Percentiles rank a stretch among this genome's conserved stretches.
These are phyloP conservation scores for Triops cancriformis DNA, from an alignment of 1,140 invertebrate species.

Conservation along the genomic window DNA sequence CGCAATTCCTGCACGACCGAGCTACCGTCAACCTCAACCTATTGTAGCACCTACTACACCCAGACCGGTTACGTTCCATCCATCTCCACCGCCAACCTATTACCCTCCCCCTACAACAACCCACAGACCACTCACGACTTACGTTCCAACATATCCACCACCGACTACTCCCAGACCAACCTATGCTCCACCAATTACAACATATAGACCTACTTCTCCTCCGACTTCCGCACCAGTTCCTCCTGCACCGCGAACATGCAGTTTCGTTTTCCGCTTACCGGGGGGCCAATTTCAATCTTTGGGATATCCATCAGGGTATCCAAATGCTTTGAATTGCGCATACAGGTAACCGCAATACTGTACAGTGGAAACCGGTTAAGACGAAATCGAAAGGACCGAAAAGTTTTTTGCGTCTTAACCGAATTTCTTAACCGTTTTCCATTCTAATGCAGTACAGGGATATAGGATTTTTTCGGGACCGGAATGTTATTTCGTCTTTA, in stretches of 20 bases:
- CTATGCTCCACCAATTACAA: neutral
- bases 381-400: too few species aligned
- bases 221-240: neutral
- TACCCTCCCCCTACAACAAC: neutral
- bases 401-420: too few species aligned
- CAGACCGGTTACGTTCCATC: neutral
- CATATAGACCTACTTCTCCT: neutral
- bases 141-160: slow-evolving; percentile 4
- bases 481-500: neutral
- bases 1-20: neutral
- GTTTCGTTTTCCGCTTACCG: neutral
- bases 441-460: too few species aligned
- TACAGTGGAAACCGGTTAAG: neutral
- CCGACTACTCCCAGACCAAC: neutral
- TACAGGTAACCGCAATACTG: slow-evolving; percentile 19
- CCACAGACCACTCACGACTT: neutral
- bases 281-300: slow-evolving; percentile 26
- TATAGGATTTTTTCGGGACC: too few species aligned
- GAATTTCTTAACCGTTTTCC: too few species aligned
- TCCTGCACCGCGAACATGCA: slow-evolving; percentile 22
- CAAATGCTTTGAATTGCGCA: slow-evolving; percentile 20
- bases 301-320: slow-evolving; percentile 30
- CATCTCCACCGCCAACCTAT: slow-evolving; percentile 8
- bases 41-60: slow-evolving; percentile 3
- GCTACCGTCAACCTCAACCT: neutral